Evolutionary conservation across 2,797 vertebrate species (phyloP).

Genomic region (Erpetoichthys calabaricus): DNA sequence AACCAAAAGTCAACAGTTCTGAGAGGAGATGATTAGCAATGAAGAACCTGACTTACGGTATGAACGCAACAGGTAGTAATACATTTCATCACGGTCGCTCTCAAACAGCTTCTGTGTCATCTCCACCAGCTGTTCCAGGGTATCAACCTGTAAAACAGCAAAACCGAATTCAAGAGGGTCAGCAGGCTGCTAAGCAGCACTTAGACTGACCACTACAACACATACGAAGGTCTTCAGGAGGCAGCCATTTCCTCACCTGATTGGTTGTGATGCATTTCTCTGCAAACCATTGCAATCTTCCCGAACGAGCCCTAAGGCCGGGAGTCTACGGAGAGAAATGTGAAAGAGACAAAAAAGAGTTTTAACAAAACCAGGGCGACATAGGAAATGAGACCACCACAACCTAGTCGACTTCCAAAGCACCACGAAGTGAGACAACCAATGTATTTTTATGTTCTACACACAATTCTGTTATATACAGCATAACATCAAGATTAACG

Average conservation of each 20-base stretch:
- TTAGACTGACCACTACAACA: too few relatives aligned
- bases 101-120: constrained; percentile 77
- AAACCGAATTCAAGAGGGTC: not conserved
- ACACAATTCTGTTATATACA: too few relatives aligned
- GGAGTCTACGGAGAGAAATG: constrained; percentile 54
- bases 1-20: too few relatives aligned
- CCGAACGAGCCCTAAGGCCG: constrained; percentile 66
- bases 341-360: constrained; percentile 5
- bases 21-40: not conserved
- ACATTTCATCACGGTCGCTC: constrained; percentile 85
- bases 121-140: constrained; percentile 74
- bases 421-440: too few relatives aligned
- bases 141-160: constrained; percentile 48
- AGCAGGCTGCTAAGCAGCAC: too few relatives aligned
- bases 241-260: constrained; percentile 42
- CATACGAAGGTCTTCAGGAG: too few relatives aligned
- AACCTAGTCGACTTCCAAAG: constrained; percentile 35
- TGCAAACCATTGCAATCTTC: constrained; percentile 71
- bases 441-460: too few relatives aligned
- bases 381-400: constrained; percentile 31
- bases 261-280: constrained; percentile 59
- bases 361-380: constrained; percentile 42
- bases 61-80: constrained; percentile 59
- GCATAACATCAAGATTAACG: too few relatives aligned
- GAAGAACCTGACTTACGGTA: constrained; percentile 58